A percentile compares a stretch with the other conserved stretches of the same genome.
phyloP scores from a whole-genome alignment of 2,888 invertebrate species.

The Polyploca ridens region DNA sequence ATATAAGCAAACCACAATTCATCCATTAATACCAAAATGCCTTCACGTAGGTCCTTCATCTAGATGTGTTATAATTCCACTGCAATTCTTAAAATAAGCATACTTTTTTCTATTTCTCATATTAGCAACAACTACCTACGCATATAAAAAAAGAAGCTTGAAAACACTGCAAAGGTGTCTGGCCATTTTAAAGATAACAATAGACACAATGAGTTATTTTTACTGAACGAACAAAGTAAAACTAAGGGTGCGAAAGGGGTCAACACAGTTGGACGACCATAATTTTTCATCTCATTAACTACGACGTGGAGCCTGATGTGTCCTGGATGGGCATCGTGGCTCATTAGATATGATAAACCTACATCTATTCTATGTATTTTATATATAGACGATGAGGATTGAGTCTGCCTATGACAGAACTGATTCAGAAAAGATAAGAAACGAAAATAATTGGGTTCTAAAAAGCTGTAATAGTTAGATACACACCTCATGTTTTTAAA shows the following conservation, averaged over 20 bases:
- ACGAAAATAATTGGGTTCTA: slow-evolving; percentile 5
- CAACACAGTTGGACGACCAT: slow-evolving; percentile 74
- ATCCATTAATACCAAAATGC: too few species aligned
- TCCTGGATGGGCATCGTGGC: slow-evolving; percentile 69
- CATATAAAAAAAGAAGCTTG: background rate
- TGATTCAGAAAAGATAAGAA: background rate
- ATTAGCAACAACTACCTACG: too few species aligned
- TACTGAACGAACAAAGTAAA: slow-evolving; percentile 62
- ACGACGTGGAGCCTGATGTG: slow-evolving; percentile 54
- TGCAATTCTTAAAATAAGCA: too few species aligned
- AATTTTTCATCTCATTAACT: slow-evolving; percentile 79
- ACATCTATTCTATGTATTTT: too few species aligned
- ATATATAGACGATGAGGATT: background rate
- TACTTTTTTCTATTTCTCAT: too few species aligned
- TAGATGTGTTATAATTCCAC: too few species aligned
- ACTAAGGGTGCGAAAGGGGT: slow-evolving; percentile 73
- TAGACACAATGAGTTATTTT: slow-evolving; percentile 47
- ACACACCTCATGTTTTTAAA: background rate
- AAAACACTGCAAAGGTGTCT: background rate
- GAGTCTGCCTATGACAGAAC: background rate
- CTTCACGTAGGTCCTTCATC: too few species aligned
- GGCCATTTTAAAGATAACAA: slow-evolving; percentile 1
- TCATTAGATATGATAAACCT: slow-evolving; percentile 52
- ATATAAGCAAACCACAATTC: too few species aligned
- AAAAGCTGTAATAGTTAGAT: background rate